These are phyloP conservation scores for Ophioderma brevispina DNA, from an alignment of 35 echinoderm and acorn worm species.

Conservation along the genomic window DNA sequence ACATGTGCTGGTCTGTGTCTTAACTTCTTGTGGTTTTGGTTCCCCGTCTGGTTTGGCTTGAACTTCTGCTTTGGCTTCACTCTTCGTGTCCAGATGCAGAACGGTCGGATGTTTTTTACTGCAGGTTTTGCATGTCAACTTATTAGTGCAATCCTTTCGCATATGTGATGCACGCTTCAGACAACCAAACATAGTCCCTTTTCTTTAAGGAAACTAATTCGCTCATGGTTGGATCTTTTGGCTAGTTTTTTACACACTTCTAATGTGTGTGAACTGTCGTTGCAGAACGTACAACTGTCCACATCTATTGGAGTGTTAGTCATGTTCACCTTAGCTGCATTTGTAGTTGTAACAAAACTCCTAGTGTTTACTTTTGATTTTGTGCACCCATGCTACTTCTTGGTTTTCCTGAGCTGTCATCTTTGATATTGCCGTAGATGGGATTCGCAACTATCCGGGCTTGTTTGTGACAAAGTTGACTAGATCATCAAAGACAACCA, in stretches of 20 bases:
- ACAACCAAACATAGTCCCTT: neutral
- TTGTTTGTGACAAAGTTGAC: neutral
- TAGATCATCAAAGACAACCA: neutral
- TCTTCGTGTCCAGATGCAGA: too few species aligned
- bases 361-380: neutral
- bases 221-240: neutral
- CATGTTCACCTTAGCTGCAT: neutral
- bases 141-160: constrained; percentile 1
- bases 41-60: neutral
- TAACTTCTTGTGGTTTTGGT: neutral
- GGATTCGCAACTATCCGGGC: neutral
- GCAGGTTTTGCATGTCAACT: constrained; percentile 14
- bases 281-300: neutral
- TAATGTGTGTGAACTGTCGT: neutral
- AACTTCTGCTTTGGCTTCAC: too few species aligned
- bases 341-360: neutral
- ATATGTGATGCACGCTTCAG: neutral
- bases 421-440: neutral
- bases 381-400: neutral
- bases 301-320: neutral
- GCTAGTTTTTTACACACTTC: neutral
- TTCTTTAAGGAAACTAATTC: neutral
- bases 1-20: neutral
- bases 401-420: neutral
- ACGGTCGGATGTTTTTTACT: too few species aligned